phyloP scores from a whole-genome alignment of 1,140 invertebrate genomes.

The Grapholita molesta region DNA sequence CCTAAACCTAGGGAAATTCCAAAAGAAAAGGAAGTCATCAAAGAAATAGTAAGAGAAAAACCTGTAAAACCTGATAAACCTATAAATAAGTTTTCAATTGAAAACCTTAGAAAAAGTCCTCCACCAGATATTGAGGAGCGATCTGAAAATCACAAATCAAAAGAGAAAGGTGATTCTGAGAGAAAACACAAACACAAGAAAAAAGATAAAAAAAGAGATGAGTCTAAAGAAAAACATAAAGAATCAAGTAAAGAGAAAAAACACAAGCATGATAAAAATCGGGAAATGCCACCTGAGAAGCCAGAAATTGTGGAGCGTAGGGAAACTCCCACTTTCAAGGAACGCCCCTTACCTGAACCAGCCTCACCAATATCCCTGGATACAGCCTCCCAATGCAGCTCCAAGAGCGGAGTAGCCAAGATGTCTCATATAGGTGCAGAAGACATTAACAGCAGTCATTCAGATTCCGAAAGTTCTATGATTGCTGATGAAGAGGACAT shows the following conservation, averaged over 20 bases:
- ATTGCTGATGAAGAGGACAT: constrained; percentile 63
- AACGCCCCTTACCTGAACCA: constrained; percentile 57
- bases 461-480: constrained; percentile 65
- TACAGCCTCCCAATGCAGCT: constrained; percentile 74
- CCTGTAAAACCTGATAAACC: constrained; percentile 60
- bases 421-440: constrained; percentile 48
- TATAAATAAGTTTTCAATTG: constrained; percentile 69
- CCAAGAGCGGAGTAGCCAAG: constrained; percentile 68
- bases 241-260: constrained; percentile 79
- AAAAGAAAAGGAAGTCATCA: constrained; percentile 62
- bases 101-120: constrained; percentile 70
- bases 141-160: constrained; percentile 65
- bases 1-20: constrained; percentile 67
- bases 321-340: constrained; percentile 62
- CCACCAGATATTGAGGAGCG: constrained; percentile 56
- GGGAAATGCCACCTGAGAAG: constrained; percentile 68
- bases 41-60: constrained; percentile 71
- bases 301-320: constrained; percentile 60
- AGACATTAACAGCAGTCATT: constrained; percentile 64
- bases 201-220: constrained; percentile 77
- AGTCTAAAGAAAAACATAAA: constrained; percentile 77
- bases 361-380: constrained; percentile 74
- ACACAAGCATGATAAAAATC: constrained; percentile 79
- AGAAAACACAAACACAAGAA: constrained; percentile 78
- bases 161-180: constrained; percentile 70